A percentile compares a stretch with the other conserved stretches of the same genome.
Evolutionary conservation across 2,888 invertebrate genomes (phyloP).

Genomic region (Lasioglossum oenotherae): DNA sequence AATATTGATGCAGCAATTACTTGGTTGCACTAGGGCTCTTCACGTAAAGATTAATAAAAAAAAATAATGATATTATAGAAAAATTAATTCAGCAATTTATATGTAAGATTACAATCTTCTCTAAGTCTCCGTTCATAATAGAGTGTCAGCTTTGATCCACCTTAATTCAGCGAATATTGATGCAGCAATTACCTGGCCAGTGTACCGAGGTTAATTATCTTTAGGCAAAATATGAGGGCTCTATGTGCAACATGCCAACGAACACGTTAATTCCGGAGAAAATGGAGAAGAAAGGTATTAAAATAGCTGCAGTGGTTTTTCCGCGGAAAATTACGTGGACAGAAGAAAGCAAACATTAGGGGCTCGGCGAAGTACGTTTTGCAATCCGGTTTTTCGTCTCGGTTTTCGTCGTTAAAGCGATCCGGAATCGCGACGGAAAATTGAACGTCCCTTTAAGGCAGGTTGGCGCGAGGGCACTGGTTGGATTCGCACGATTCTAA

Average conservation of each 20-base stretch:
- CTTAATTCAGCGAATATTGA: neutral
- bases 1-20: neutral
- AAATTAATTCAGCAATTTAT: neutral
- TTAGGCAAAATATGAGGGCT: neutral
- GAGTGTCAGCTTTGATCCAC: neutral
- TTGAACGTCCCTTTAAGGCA: constrained; percentile 43
- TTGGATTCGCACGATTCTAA: constrained; percentile 62
- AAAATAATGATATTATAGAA: neutral
- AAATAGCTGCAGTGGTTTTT: neutral
- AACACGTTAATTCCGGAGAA: neutral
- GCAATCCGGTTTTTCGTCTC: constrained; percentile 3
- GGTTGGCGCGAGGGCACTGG: constrained; percentile 29
- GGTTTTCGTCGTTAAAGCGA: constrained; percentile 23
- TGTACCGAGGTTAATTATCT: neutral
- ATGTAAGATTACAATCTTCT: neutral
- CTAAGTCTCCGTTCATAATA: neutral
- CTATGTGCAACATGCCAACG: neutral
- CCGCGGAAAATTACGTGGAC: neutral
- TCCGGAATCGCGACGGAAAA: constrained; percentile 32
- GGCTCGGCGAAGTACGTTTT: neutral
- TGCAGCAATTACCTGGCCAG: neutral
- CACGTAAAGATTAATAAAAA: neutral
- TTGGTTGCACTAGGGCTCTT: neutral
- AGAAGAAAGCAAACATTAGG: neutral
- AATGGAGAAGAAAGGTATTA: neutral